Evolutionary conservation across 2,888 invertebrate species (phyloP).

Genomic region (Pachliopta kotzebuea): DNA sequence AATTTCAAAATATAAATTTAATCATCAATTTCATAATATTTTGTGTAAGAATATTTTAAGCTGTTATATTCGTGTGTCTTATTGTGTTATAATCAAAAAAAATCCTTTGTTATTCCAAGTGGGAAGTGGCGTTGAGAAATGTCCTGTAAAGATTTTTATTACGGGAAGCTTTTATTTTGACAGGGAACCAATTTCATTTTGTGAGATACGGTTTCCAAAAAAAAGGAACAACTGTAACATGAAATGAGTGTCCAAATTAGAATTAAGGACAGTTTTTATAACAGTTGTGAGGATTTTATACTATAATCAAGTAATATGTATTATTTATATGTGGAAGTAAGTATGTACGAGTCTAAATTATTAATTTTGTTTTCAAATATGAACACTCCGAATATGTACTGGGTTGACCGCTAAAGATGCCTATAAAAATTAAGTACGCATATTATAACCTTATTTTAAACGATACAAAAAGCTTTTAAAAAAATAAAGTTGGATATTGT

Average conservation of each 20-base stretch:
- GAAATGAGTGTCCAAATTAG: neutral
- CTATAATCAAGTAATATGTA: neutral
- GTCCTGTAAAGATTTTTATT: slow-evolving; percentile 2
- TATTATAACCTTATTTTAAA: no score
- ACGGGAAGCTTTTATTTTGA: neutral
- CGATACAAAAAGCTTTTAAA: no score
- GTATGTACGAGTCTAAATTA: no score
- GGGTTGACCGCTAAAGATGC: no score
- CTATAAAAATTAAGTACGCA: no score
- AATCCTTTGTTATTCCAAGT: neutral
- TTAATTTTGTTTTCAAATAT: no score
- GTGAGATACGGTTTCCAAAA: neutral
- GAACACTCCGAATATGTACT: no score
- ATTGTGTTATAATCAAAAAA: neutral
- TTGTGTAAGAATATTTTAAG: neutral
- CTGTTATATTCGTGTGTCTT: neutral
- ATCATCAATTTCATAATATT: slow-evolving; percentile 2
- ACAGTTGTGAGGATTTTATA: neutral
- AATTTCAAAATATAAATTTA: slow-evolving; percentile 8
- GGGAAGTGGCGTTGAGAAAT: neutral
- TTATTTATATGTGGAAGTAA: neutral
- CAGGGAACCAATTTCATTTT: slow-evolving; percentile 7
- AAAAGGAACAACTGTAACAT: neutral
- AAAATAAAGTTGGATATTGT: no score
- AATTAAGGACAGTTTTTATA: neutral